Evolutionary conservation across 2,797 vertebrate species (phyloP).

Genomic region (Malurus splendens): DNA sequence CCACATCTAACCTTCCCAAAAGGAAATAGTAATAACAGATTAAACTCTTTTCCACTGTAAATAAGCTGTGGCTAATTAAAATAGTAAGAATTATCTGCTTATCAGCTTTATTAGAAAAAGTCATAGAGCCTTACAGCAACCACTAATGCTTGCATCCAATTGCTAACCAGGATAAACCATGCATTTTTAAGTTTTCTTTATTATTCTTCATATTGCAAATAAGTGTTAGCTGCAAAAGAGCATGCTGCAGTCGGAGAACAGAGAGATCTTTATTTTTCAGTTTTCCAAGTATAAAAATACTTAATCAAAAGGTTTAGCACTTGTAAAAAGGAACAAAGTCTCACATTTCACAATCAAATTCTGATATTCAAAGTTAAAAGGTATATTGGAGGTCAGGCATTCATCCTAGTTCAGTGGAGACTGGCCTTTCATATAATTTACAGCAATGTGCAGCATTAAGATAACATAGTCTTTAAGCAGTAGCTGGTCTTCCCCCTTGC

Average conservation of each 20-base stretch:
- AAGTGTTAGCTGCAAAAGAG: neutral
- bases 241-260: neutral
- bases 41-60: neutral
- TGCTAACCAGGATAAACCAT: neutral
- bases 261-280: neutral
- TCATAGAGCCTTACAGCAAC: neutral
- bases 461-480: neutral
- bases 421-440: neutral
- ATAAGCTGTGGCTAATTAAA: neutral
- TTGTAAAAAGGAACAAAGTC: neutral
- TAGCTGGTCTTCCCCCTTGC: neutral
- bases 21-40: neutral
- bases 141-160: neutral
- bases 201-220: neutral
- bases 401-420: neutral
- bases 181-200: neutral
- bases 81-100: neutral
- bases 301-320: neutral
- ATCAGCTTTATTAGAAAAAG: neutral
- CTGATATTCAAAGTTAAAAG: neutral
- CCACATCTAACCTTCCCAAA: neutral
- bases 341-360: neutral
- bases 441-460: neutral
- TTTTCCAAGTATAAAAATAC: neutral
- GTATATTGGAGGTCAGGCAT: neutral